Base-by-base conservation (phyloP, 1,140 invertebrate genomes). In the Copidosoma floridanum region DNA sequence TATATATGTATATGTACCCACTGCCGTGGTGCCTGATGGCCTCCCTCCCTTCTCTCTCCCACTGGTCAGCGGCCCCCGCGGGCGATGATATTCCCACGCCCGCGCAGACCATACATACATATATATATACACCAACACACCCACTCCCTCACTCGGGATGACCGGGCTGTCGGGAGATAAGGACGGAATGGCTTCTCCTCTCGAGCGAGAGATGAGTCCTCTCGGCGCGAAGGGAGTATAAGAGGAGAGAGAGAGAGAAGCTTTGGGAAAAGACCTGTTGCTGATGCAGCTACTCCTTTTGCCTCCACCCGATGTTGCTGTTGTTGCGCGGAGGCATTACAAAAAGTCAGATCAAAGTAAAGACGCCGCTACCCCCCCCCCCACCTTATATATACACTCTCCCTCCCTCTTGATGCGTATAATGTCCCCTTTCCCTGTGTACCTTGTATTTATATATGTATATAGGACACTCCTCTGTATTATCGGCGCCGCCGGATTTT, bases 1-100 rank as follows among this genome's bases (percentile, higher is more conserved):
- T n/a, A n/a, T n/a, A n/a, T n/a, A n/a, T n/a, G n/a, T n/a, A n/a
- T n/a, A n/a, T n/a, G n/a, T n/a, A n/a, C n/a, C n/a, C n/a, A n/a
- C n/a, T n/a, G n/a, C n/a, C n/a, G n/a, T n/a, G n/a, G n/a, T n/a
- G n/a, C n/a, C n/a, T n/a, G n/a, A n/a, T n/a, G 29, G 29, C 6
- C 29, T 32, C 29, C 6, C 29, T 6, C 29, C 6, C 29, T 8
- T 12, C 12, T 32, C 29, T 8, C 12, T 12, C 29, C 29, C 6
- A 12, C 29, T 71, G 70, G 66, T 69, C 68, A 66, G 67, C 63
- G 70, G 69, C 70, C 73, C 63, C 61, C 69, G 65, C 63, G 63
- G 72, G 72, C 69, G 67, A 75, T 72, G 70, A 72, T 74, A 72
- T 77, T 77, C 73, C 73, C 73, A 77, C 75, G 75, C 72, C 75